phyloP scores from a whole-genome alignment of 2,797 vertebrate species.

The Neosilurus hyrtlii region DNA sequence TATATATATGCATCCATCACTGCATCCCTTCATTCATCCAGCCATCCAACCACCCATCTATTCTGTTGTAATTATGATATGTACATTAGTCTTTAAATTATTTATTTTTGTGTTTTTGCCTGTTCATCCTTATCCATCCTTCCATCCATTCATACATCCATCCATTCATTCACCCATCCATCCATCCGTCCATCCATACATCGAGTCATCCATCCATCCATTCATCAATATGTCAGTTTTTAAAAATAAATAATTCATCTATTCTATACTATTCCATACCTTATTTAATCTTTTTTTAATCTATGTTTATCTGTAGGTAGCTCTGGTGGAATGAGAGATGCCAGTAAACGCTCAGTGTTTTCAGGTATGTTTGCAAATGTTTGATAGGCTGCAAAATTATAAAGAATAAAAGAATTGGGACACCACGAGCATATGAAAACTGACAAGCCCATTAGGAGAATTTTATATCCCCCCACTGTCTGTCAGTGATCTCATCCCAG shows the following conservation, averaged over 20 bases:
- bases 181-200: neutral
- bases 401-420: neutral
- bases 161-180: neutral
- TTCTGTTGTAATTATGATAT: neutral
- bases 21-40: neutral
- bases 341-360: conserved; percentile 77
- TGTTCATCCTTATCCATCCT: neutral
- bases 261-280: neutral
- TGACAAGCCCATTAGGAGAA: conserved; percentile 12
- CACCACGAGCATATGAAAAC: neutral
- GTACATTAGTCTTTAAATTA: neutral
- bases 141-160: too few relatives aligned
- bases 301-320: conserved; percentile 63
- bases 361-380: conserved; percentile 69
- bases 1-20: neutral
- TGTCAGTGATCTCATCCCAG: conserved; percentile 37
- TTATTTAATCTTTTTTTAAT: conserved; percentile 5
- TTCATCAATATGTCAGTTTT: neutral
- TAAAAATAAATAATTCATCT: neutral
- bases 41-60: too few relatives aligned
- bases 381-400: neutral
- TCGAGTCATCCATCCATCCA: neutral
- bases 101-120: neutral
- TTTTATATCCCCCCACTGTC: neutral
- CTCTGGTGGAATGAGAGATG: conserved; percentile 64